These are phyloP conservation scores for Rallus crepitans DNA, from an alignment of 2,797 vertebrate species.

Conservation along the genomic window DNA sequence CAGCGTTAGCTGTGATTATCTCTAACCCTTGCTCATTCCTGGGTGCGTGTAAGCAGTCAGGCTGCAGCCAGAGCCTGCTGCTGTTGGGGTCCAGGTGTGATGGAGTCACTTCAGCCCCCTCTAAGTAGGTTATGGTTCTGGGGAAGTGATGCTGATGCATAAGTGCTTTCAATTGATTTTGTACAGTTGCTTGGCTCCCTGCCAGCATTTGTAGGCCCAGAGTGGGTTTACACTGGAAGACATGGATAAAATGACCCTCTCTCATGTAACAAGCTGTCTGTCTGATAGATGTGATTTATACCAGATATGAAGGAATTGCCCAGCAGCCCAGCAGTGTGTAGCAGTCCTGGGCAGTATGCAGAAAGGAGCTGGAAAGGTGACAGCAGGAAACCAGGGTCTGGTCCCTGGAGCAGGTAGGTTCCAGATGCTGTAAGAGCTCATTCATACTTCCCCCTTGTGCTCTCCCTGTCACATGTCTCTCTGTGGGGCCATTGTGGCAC, in stretches of 20 bases:
- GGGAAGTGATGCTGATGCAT: neutral
- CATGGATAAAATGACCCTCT: neutral
- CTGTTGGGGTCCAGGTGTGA: accelerated
- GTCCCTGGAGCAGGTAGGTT: neutral
- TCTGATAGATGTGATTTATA: neutral
- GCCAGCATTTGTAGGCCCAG: neutral
- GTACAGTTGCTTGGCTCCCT: neutral
- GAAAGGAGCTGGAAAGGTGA: neutral
- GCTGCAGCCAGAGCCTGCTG: neutral
- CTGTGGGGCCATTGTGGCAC: neutral
- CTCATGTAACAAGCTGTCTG: neutral
- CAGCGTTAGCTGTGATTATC: neutral
- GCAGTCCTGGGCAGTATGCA: neutral
- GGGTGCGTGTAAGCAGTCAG: neutral
- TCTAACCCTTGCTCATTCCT: neutral
- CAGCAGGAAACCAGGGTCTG: neutral
- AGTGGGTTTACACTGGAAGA: neutral
- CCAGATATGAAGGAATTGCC: neutral
- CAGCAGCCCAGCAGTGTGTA: neutral
- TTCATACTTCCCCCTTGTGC: neutral
- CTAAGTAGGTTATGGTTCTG: neutral
- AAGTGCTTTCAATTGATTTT: neutral
- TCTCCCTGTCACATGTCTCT: neutral
- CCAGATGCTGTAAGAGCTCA: neutral
- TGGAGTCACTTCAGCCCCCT: neutral